Evolutionary conservation across 2,888 invertebrate genomes (phyloP).

Genomic region (Chymomyza caudatula): DNA sequence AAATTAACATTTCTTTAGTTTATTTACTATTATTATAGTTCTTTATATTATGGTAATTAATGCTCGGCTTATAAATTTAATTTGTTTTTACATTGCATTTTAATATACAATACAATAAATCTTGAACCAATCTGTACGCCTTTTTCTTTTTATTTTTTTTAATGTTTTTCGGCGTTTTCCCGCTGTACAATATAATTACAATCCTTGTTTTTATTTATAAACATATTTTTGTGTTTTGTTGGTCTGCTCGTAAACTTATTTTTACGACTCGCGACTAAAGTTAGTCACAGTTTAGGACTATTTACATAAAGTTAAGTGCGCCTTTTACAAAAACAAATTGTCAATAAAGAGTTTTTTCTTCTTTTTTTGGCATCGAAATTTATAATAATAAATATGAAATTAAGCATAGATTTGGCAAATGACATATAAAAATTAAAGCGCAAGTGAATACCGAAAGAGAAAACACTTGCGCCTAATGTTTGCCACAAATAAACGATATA

Average conservation of each 20-base stretch:
- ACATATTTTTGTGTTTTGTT: neutral
- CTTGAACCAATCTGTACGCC: neutral
- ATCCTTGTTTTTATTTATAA: neutral
- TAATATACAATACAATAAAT: neutral
- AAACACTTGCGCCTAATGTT: neutral
- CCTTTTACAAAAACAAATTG: neutral
- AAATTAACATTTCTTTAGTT: slow-evolving; percentile 52
- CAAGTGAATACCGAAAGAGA: neutral
- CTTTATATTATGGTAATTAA: slow-evolving; percentile 29
- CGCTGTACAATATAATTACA: neutral
- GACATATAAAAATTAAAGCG: neutral
- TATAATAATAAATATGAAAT: slow-evolving; percentile 9
- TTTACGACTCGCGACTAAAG: neutral
- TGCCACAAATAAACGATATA: neutral
- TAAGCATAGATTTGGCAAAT: neutral
- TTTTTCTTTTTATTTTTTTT: neutral
- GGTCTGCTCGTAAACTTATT: neutral
- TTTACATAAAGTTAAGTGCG: neutral
- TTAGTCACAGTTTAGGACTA: neutral
- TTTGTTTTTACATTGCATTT: neutral
- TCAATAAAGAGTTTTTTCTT: neutral
- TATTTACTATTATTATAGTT: slow-evolving; percentile 50
- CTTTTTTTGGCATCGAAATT: slow-evolving; percentile 11
- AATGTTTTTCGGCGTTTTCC: neutral
- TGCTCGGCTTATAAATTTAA: neutral